Evolutionary conservation across 1,140 invertebrate genomes (phyloP).

Genomic region (Piezodorus guildinii): DNA sequence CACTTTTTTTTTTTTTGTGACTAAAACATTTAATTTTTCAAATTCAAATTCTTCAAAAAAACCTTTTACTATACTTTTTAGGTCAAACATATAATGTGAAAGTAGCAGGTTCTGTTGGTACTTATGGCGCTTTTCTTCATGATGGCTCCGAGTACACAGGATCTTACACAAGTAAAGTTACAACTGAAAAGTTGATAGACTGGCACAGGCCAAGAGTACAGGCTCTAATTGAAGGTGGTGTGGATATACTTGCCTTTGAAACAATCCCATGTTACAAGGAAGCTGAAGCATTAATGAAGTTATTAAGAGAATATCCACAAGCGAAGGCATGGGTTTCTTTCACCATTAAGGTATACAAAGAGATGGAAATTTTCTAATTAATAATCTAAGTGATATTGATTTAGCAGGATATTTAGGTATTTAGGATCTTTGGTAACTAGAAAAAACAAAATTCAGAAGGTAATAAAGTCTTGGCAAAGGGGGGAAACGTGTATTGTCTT

Average conservation of each 20-base stretch:
- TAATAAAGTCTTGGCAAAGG: too few relatives aligned
- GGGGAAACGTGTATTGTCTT: too few relatives aligned
- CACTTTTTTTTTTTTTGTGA: too few relatives aligned
- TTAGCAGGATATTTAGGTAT: too few relatives aligned
- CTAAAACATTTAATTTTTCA: too few relatives aligned
- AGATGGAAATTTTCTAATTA: background rate
- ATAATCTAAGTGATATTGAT: too few relatives aligned
- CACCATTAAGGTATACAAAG: slow-evolving; percentile 52
- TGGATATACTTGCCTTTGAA: slow-evolving; percentile 75
- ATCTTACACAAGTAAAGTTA: slow-evolving; percentile 57
- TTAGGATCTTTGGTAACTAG: too few relatives aligned
- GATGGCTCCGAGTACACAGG: slow-evolving; percentile 87
- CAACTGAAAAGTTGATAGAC: slow-evolving; percentile 51
- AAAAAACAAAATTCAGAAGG: too few relatives aligned
- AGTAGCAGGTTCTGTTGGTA: slow-evolving; percentile 75
- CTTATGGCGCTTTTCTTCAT: slow-evolving; percentile 75
- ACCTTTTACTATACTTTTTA: background rate
- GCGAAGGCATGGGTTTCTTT: slow-evolving; percentile 74
- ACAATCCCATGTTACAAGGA: slow-evolving; percentile 76
- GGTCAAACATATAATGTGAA: slow-evolving; percentile 34
- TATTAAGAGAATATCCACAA: slow-evolving; percentile 58
- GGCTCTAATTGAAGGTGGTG: slow-evolving; percentile 59
- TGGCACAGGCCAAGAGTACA: slow-evolving; percentile 72
- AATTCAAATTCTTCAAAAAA: too few relatives aligned
- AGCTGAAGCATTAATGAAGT: slow-evolving; percentile 63